Evolutionary conservation across 2,797 vertebrate genomes (phyloP), one percentile per base, ranked within the genome.

Genomic region (Spinus pinus): DNA sequence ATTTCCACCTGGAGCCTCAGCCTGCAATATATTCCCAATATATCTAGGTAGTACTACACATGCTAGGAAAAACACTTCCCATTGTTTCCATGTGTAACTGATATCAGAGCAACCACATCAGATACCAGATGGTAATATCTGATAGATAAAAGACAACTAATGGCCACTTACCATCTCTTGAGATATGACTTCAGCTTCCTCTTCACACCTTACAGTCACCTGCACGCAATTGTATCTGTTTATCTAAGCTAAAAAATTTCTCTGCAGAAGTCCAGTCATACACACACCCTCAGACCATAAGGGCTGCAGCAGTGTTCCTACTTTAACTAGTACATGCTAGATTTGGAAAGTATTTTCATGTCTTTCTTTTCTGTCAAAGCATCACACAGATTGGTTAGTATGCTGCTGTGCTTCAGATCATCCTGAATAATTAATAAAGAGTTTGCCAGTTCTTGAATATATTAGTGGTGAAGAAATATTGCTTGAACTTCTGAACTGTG

Each of bases 391-490:
- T 62, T 91, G 85, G 87, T 89, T 94, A 88, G 62, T 44, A 88
- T 77, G 77, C 79, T 7, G 28, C 75, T 73, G 49, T 56, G 91
- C 80, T 94, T 95, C 37, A 91, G 73, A 94, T 86, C 80, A 62
- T 57, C 23, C 90, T 95, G 81, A 95, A 96, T 96, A 95, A 97
- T 97, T 97, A 96, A 96, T 96, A 90, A 53, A 79, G 21, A 82
- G 86, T 93, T 75, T 85, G 47, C 53, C 41, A 75, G 77, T 79
- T 94, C 96, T 89, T 90, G 94, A 95, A 94, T 95, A 88, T 90
- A 95, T 81, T 95, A 91, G 42, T 12, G 6, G 62, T 22, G 15
- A 93, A 91, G 92, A 96, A 94, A 84, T 75, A 91, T 25, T 72
- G 79, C 71, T 73, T 96, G 94, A 97, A 93, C 95, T 90, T 90